Percentiles rank a stretch among this genome's conserved stretches.
Evolutionary conservation across 2,113 vertebrate species (phyloP).

Genomic region (Sinosuthora webbiana): DNA sequence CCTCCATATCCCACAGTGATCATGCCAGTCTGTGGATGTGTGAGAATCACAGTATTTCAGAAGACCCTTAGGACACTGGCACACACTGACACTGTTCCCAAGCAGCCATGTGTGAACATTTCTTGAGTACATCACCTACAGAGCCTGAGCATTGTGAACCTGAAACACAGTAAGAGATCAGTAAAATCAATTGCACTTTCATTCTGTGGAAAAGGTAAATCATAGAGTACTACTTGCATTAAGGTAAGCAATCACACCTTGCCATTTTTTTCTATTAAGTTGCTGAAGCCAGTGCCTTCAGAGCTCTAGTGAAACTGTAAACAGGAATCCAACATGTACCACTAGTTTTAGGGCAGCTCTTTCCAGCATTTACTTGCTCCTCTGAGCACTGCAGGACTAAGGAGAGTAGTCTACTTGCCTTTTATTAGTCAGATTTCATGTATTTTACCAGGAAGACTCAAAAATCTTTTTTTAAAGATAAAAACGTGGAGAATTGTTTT

Average conservation of each 20-base stretch:
- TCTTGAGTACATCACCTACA: background rate
- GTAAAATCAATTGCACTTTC: background rate
- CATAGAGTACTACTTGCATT: background rate
- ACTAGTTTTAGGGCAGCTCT: background rate
- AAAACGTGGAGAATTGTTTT: background rate
- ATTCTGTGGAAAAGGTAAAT: background rate
- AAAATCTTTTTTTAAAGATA: background rate
- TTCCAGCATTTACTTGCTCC: background rate
- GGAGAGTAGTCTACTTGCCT: background rate
- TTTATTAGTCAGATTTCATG: background rate
- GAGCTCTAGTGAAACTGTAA: background rate
- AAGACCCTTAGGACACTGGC: background rate
- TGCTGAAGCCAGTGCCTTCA: background rate
- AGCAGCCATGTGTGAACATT: background rate
- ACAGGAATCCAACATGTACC: background rate
- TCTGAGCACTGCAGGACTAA: background rate
- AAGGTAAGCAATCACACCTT: background rate
- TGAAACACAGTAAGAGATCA: background rate
- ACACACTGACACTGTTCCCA: background rate
- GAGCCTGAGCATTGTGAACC: background rate
- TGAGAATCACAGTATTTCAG: fast-evolving
- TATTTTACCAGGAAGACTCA: background rate
- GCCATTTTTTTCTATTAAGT: background rate
- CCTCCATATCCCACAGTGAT: background rate
- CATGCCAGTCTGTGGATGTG: background rate